A percentile compares a stretch with the other conserved stretches of the same genome.
phyloP scores from a whole-genome alignment of 1,140 invertebrate genomes.

The Subanguina moxae region DNA sequence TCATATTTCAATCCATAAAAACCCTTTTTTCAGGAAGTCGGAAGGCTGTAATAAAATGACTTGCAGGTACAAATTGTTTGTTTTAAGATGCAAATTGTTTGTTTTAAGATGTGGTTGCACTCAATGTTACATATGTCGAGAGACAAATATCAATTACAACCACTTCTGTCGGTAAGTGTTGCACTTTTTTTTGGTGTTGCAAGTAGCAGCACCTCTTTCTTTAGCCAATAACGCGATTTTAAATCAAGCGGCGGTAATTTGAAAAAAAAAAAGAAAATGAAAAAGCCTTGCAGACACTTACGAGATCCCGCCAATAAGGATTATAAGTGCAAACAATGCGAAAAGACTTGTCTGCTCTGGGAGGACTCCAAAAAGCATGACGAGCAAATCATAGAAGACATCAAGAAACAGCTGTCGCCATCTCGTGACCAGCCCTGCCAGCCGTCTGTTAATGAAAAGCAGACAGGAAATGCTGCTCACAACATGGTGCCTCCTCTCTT shows the following conservation, averaged over 20 bases:
- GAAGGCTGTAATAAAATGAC: slow-evolving; percentile 72
- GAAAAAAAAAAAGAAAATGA: too few relatives aligned
- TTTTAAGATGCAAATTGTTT: neutral
- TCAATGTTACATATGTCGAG: slow-evolving; percentile 70
- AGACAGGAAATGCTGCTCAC: too few relatives aligned
- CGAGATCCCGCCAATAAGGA: slow-evolving; percentile 15
- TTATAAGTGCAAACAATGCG: slow-evolving; percentile 15
- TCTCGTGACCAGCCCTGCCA: too few relatives aligned
- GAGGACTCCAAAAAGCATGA: slow-evolving; percentile 27
- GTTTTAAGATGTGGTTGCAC: neutral
- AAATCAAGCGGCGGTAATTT: too few relatives aligned
- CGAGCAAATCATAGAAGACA: slow-evolving; percentile 19
- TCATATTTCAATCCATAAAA: neutral
- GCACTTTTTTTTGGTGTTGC: neutral
- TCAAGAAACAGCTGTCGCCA: neutral
- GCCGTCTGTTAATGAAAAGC: too few relatives aligned
- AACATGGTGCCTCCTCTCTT: too few relatives aligned
- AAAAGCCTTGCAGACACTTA: slow-evolving; percentile 21
- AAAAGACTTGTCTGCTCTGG: slow-evolving; percentile 27
- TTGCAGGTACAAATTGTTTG: slow-evolving; percentile 64
- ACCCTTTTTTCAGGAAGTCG: slow-evolving; percentile 61
- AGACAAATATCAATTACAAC: slow-evolving; percentile 67
- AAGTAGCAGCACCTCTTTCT: too few relatives aligned
- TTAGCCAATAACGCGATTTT: too few relatives aligned
- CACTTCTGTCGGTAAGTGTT: slow-evolving; percentile 30